A percentile compares a stretch with the other conserved stretches of the same genome.
These are phyloP conservation scores for Melierax canorus DNA, from an alignment of 2,113 vertebrate species.

Conservation along the genomic window DNA sequence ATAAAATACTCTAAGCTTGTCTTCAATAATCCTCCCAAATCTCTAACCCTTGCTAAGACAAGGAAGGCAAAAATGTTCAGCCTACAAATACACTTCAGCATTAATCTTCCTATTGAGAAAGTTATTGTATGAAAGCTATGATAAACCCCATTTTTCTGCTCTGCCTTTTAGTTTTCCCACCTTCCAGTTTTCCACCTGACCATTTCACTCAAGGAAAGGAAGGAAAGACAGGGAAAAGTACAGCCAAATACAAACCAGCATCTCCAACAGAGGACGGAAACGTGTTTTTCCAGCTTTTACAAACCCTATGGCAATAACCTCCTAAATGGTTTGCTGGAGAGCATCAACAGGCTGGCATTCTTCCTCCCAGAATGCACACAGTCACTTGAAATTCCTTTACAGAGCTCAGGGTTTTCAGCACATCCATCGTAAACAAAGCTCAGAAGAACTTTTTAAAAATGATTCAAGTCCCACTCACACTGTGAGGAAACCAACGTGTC, in stretches of 20 bases:
- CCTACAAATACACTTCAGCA: background rate
- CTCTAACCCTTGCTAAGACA: constrained; percentile 8
- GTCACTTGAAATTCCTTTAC: background rate
- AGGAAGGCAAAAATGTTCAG: background rate
- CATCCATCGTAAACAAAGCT: background rate
- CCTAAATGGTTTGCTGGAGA: background rate
- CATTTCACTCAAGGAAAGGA: background rate
- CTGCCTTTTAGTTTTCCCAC: background rate
- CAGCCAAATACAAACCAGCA: background rate
- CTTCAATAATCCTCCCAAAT: constrained; percentile 12
- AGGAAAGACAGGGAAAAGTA: background rate
- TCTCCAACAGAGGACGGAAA: background rate
- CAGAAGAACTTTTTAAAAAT: background rate
- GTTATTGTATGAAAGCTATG: accelerated
- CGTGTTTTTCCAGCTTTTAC: background rate
- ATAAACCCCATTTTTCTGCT: background rate
- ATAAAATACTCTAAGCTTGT: background rate
- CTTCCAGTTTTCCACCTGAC: background rate
- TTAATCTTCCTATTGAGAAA: background rate
- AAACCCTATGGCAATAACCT: background rate
- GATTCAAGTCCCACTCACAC: background rate
- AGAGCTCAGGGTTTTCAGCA: background rate
- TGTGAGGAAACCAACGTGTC: background rate
- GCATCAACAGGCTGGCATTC: background rate
- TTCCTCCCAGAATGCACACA: background rate